Base-by-base conservation (phyloP, 2,888 invertebrate species). In the Eupeodes latifasciatus region DNA sequence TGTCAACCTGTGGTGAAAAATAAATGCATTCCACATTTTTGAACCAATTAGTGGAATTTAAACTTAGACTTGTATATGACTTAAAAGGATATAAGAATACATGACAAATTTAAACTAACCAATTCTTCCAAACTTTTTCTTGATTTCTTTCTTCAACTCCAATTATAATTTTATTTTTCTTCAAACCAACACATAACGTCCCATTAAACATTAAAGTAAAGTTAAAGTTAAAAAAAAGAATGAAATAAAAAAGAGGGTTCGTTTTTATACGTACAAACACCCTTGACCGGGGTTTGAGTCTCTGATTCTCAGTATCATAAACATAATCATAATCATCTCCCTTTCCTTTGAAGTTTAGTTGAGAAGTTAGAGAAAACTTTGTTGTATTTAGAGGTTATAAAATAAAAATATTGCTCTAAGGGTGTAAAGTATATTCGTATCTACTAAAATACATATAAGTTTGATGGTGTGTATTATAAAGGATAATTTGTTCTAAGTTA, bases 401-500 rank as follows among this genome's bases (percentile, higher is more conserved):
- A 40, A 40, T 7, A 40, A 40, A 49, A 72, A 77, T 62, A 62
- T 44, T 62, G 44, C 34, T 64, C 19, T 51, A 44, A 36, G 59
- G 51, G 61, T 80, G 4, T 40, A 40, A 3, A 40, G 6, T 7
- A 5, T 40, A 40, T 3, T 27, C 27, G 3, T 27, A 27, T 19
- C 36, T 6, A 7, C 36, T 36, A 36, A 36, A 36, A 7, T 9
- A 27, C 1, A 11, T 55, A 55, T 19, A 9, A 11, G n/a, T 81
- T 66, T 74, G 19, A 55, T 81, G 66, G 66, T 59, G 34, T 64
- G 59, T 40, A 40, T 66, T 40, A 40, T 66, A 74, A 81, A 47
- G 64, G 80, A 74, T 72, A 64, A 74, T 74, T 80, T 67, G 53
- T 34, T 66, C 6, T 40, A 62, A 75, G 49, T 75, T 62, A 62